Conservation (phyloP, 2,888 invertebrate species). For the Oscheius sp. region DNA sequence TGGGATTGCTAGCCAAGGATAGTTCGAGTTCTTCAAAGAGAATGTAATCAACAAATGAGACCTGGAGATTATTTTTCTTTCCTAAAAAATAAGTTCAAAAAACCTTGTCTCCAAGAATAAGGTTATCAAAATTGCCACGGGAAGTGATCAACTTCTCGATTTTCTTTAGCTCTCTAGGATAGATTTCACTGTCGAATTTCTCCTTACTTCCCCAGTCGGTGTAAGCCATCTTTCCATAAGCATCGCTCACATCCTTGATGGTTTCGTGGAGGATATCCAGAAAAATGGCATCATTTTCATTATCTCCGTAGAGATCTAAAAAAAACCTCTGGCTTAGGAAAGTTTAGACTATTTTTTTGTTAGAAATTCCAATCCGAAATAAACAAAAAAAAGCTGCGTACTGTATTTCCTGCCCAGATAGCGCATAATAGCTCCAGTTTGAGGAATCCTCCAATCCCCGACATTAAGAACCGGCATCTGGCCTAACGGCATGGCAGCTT, state of each 20-base stretch:
- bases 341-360: not conserved
- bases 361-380: not conserved
- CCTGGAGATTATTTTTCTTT: too few relatives aligned
- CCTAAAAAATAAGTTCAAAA: too few relatives aligned
- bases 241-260: not conserved
- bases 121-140: conserved; percentile 47
- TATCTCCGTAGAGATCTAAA: not conserved
- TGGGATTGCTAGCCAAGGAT: conserved; percentile 44
- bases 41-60: conserved; percentile 60
- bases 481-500: not conserved
- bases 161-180: conserved; percentile 44
- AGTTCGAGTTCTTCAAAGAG: conserved; percentile 63
- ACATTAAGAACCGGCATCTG: not conserved
- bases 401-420: not conserved
- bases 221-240: too few relatives aligned
- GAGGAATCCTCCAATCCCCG: not conserved
- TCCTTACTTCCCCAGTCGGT: too few relatives aligned
- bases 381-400: not conserved
- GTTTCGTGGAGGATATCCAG: not conserved
- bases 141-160: conserved; percentile 54
- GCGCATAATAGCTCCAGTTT: not conserved
- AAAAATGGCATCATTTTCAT: not conserved
- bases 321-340: not conserved
- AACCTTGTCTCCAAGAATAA: conserved; percentile 51
- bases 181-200: conserved; percentile 42